Base-by-base conservation (phyloP, 2,888 invertebrate genomes). In the Epistrophella euchroma region DNA sequence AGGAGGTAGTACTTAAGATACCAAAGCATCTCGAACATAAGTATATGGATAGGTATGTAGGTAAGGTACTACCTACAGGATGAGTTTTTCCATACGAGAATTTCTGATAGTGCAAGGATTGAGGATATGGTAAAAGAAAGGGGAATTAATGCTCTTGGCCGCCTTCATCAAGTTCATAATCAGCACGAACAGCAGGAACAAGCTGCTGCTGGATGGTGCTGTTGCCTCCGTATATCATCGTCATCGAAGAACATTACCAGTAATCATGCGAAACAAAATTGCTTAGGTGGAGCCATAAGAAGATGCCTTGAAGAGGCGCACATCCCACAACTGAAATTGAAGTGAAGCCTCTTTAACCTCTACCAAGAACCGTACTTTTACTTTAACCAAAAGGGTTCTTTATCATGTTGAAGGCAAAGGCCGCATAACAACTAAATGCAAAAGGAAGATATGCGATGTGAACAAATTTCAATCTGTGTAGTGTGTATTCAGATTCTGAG, bases 211-310 rank as follows among this genome's bases (percentile, higher is more conserved):
- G 15, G 22, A n/a, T 3, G 7, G 4, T 35, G 62, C 19, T 43
- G 22, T 0, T 62, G n/a, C 43, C 11, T 28, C 17, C 3, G 10
- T 28, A 15, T 28, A 13, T 32, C 45, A 19, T 45, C 64, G 45
- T 62, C 22, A 35, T 62, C 40, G 70, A 22, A 55, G 74, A 66
- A 58, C 79, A 79, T 79, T 80, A 73, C 85, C 76, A 76, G 75
- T 75, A 79, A 85, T 80, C 76, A 85, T 76, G 76, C 68, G 73
- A 68, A 68, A 35, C 64, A 56, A 75, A 79, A 79, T 84, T 79
- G 56, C 74, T 79, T 47, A 77, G 52, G 56, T 58, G n/a, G 19
- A 43, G 2, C 50, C 66, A 52, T 64, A 37, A 45, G 62, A 43
- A 50, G 64, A 68, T 28, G 58, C 35, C 40, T 37, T n/a, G 17